Conservation (phyloP, 1,140 invertebrate genomes). For the Cotesia glomerata region DNA sequence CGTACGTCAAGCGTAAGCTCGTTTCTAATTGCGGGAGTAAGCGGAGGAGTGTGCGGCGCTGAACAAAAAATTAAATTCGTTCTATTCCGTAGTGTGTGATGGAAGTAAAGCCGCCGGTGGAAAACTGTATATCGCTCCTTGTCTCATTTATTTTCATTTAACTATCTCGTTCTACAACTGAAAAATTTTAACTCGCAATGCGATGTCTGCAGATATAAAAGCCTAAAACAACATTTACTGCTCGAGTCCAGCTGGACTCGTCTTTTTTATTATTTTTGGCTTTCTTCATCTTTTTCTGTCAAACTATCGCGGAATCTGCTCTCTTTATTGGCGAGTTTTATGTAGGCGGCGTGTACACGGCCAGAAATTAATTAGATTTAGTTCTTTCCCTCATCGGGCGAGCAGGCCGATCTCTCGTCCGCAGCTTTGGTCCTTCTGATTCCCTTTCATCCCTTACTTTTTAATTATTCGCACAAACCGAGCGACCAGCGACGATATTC, state of each 20-base stretch:
- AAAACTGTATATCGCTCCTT: constrained; percentile 14
- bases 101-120: constrained; percentile 24
- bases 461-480: constrained; percentile 42
- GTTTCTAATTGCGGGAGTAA: constrained; percentile 37
- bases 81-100: neutral
- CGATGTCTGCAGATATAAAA: constrained; percentile 33
- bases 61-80: constrained; percentile 34
- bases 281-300: constrained; percentile 5
- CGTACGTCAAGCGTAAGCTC: constrained; percentile 34
- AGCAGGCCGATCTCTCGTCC: constrained; percentile 26
- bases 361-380: constrained; percentile 43
- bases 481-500: constrained; percentile 18
- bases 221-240: constrained; percentile 49
- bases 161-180: constrained; percentile 10
- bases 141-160: constrained; percentile 3
- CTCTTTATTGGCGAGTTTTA: too few relatives aligned
- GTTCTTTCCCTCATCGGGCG: constrained; percentile 34
- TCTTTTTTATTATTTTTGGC: constrained; percentile 27
- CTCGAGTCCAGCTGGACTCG: constrained; percentile 12
- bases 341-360: constrained; percentile 9
- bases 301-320: neutral
- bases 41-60: constrained; percentile 18
- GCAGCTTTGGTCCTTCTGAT: constrained; percentile 36
- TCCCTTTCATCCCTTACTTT: constrained; percentile 43
- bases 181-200: constrained; percentile 22